Evolutionary conservation across 1,140 invertebrate genomes (phyloP), one percentile per base, ranked within the genome.

Genomic region (Drosophila leontia): DNA sequence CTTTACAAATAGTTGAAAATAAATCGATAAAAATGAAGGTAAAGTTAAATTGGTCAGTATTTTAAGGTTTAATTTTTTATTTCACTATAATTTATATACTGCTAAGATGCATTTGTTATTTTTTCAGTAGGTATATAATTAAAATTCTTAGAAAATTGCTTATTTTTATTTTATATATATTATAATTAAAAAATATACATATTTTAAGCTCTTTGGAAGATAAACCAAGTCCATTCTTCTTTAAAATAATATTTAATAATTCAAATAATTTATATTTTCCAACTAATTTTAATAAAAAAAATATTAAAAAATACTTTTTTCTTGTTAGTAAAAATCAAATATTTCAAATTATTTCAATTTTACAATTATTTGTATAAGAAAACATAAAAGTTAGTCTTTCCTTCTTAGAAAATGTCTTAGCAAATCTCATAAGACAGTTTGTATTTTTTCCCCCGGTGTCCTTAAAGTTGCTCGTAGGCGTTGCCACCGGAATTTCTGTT

Each of bases 401-500:
- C 1, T 35, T 5, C 2, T 7, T 9, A 17, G 1, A 3, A 2
- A 37, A 37, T 15, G 3, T 37, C 51, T 0, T 3, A 15, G 7
- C 3, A 17, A 11, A 50, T 50, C n/a, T 17, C 9, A 26, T 0
- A 1, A 17, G 26, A 4, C 0, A 26, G 32, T 41, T 39, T 26
- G 8, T 26, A 8, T 1, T n/a, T 12, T 32, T 26, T 26, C 3
- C 13, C 41, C 57, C 26, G 26, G 57, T 62, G 62, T 19, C 15
- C 32, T 72, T 60, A 51, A 72, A 72, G 71, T 61, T 72, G 53
- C 44, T 78, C 37, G 84, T 80, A 88, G 84, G 84, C 83, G 84
- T 88, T 83, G 83, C 84, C 80, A 75, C 80, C 80, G 76, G 84
- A 88, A 88, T 84, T 78, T 77, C 65, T 81, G 77, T 88, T 87